A percentile compares a stretch with the other conserved stretches of the same genome.
Conservation (phyloP, 2,797 vertebrate genomes). For the Podarcis siculus region DNA sequence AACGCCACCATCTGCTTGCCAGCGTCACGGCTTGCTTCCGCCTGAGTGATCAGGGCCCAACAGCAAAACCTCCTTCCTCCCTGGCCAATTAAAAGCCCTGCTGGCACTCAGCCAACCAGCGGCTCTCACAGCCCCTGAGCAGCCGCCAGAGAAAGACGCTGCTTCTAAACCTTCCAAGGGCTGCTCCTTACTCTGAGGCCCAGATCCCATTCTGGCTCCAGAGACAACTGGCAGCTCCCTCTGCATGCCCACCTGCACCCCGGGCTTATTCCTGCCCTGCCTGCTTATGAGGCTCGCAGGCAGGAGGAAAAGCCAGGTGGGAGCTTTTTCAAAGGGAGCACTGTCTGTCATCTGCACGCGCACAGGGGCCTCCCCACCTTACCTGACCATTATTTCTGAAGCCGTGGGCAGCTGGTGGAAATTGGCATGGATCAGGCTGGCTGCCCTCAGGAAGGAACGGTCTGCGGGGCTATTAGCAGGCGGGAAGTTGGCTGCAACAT, state of each 20-base stretch:
- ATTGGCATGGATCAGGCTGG: conserved; percentile 88
- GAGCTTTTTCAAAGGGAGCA: neutral
- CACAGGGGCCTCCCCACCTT: conserved; percentile 45
- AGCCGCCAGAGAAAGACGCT: rapidly evolving
- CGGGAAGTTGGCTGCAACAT: conserved; percentile 84
- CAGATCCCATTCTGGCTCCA: neutral
- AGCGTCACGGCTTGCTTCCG: conserved; percentile 32
- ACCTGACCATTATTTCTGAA: conserved; percentile 92
- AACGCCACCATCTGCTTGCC: conserved; percentile 32
- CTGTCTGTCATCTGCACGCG: neutral
- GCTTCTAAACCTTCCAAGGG: rapidly evolving
- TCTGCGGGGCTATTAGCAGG: conserved; percentile 71
- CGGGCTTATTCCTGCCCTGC: neutral
- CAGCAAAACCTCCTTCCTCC: conserved; percentile 54
- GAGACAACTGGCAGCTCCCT: no score
- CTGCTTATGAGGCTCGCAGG: neutral
- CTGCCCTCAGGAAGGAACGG: conserved; percentile 86
- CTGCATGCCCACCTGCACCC: no score
- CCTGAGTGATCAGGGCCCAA: conserved; percentile 19
- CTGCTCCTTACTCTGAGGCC: rapidly evolving
- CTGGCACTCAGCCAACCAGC: conserved; percentile 44
- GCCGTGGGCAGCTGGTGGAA: conserved; percentile 84
- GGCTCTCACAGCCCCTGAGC: neutral
- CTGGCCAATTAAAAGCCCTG: neutral
- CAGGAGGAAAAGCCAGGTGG: neutral